Evolutionary conservation across 2,113 vertebrate genomes (phyloP).

Genomic region (Corythornis vintsioides): DNA sequence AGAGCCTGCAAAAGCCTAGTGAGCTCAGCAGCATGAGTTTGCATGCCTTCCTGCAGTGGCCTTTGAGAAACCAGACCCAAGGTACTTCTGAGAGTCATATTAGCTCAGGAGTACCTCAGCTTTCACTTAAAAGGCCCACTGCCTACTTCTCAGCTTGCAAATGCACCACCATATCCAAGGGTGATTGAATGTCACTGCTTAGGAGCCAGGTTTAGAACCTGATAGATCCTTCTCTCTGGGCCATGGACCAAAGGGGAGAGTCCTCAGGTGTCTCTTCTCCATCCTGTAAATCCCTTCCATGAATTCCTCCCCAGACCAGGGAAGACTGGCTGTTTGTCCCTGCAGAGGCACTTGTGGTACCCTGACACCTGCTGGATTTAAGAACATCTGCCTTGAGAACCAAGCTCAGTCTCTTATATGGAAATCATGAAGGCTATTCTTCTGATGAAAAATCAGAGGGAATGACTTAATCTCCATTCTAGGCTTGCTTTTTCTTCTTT

Average conservation of each 20-base stretch:
- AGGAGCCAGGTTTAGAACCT: not conserved
- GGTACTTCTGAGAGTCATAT: not conserved
- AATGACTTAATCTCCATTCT: slow-evolving; percentile 6
- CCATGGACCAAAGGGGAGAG: not conserved
- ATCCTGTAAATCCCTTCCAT: not conserved
- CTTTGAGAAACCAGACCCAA: not conserved
- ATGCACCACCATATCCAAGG: not conserved
- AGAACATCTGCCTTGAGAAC: not conserved
- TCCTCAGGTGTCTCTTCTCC: not conserved
- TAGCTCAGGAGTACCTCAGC: not conserved
- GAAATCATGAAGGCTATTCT: not conserved
- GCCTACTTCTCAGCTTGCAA: not conserved
- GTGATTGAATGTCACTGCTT: not conserved
- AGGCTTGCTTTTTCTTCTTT: not conserved
- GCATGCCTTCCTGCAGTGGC: not conserved
- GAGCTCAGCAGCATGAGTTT: not conserved
- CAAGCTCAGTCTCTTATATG: not conserved
- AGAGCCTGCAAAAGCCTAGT: not conserved
- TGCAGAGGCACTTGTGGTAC: not conserved
- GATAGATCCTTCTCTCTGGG: not conserved
- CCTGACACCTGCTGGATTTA: not conserved
- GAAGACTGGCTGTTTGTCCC: not conserved
- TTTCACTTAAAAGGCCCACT: not conserved
- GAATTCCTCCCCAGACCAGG: not conserved
- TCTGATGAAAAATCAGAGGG: not conserved